Conservation (phyloP, 2,113 vertebrate species). For the Microcebus murinus region DNA sequence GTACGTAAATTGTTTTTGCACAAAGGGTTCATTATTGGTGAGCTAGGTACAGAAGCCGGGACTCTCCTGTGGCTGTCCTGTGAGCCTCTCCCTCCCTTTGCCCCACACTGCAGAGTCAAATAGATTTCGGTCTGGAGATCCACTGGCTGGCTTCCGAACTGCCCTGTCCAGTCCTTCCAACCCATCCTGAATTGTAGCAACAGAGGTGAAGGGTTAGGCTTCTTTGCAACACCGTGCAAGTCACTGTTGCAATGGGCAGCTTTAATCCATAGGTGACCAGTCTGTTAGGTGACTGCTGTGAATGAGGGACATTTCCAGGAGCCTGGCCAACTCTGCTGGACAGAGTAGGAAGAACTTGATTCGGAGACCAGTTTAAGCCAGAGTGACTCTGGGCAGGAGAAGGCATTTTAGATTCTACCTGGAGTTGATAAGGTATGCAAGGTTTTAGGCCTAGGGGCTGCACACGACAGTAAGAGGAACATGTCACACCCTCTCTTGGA, state of each 20-base stretch:
- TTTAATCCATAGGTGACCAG: neutral
- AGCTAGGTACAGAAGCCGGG: neutral
- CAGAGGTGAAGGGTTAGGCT: neutral
- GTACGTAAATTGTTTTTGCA: neutral
- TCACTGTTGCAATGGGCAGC: neutral
- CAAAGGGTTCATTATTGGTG: neutral
- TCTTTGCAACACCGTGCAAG: neutral
- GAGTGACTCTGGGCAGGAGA: neutral
- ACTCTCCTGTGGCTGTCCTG: neutral
- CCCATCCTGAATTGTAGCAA: neutral
- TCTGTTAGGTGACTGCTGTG: neutral
- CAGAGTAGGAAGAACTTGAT: neutral
- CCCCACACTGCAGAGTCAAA: neutral
- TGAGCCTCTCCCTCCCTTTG: neutral
- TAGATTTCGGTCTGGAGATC: neutral
- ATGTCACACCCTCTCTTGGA: fast-evolving
- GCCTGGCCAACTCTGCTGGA: neutral
- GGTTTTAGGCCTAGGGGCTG: neutral
- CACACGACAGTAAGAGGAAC: neutral
- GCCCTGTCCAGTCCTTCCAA: neutral
- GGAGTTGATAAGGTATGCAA: neutral
- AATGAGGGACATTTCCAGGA: neutral
- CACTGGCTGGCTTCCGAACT: neutral
- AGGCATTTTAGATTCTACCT: neutral
- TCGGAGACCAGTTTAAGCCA: neutral